A percentile compares a stretch with the other conserved stretches of the same genome.
These are phyloP conservation scores for Morus bassanus DNA, from an alignment of 2,797 vertebrate genomes.

Conservation along the genomic window DNA sequence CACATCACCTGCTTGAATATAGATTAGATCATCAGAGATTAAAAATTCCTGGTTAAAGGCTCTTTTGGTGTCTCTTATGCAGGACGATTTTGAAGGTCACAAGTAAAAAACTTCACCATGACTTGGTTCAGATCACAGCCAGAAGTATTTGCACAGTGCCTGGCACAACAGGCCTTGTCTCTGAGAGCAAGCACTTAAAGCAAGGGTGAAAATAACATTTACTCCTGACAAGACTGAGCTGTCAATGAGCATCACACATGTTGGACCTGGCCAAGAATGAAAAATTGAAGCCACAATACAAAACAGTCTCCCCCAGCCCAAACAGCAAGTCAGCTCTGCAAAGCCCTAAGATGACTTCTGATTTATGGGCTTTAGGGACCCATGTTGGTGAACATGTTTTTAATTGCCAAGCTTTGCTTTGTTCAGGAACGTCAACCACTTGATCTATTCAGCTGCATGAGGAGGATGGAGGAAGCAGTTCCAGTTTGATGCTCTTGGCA, in stretches of 20 bases:
- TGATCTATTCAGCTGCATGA: not conserved
- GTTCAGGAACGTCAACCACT: not conserved
- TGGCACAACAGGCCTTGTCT: not conserved
- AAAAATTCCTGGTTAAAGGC: not conserved
- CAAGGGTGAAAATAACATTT: not conserved
- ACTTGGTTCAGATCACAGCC: not conserved
- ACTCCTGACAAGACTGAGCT: not conserved
- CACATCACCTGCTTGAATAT: not conserved
- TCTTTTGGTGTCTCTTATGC: not conserved
- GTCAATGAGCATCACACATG: not conserved
- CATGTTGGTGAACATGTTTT: fast-evolving
- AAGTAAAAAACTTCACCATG: not conserved
- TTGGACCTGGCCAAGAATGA: not conserved
- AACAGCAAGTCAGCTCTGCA: not conserved
- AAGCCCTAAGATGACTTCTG: not conserved
- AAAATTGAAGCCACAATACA: not conserved
- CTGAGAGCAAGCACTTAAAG: not conserved
- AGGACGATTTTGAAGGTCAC: not conserved
- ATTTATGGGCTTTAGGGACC: not conserved
- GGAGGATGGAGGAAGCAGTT: not conserved
- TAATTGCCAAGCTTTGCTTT: not conserved
- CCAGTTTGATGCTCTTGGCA: not conserved
- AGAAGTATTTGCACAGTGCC: not conserved
- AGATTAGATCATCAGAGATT: not conserved
- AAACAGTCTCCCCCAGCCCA: not conserved